Evolutionary conservation across 2,888 invertebrate genomes (phyloP), one percentile per base, ranked within the genome.

Genomic region (Ypsolopha sequella): DNA sequence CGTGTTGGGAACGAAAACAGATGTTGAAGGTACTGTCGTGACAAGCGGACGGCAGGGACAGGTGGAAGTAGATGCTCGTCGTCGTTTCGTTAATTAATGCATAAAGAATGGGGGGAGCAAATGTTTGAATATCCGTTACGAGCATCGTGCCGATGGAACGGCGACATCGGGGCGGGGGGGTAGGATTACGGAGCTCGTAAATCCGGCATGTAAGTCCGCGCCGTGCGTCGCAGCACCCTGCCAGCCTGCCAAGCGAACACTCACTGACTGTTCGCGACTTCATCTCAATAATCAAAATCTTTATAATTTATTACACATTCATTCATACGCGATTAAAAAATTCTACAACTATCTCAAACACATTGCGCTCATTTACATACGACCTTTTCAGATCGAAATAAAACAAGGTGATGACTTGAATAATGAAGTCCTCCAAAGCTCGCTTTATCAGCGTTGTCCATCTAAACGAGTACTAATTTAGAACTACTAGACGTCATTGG

Each of bases 381-480:
- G 24, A 24, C 53, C 53, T 52, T 52, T 50, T 51, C 50, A 38
- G 54, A 52, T 38, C 38, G 38, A 24, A 24, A 24, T 24, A 14
- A 43, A 24, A 33, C 45, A 45, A 45, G 36, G 47, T 35, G 35
- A 14, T 47, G 35, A 13, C 36, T 24, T 13, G 24, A 47, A 47
- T 36, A 47, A 47, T 47, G 11, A 47, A 24, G 43, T 43, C 53
- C 43, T 50, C 51, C 41, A 52, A 45, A 56, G 53, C 44, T 47
- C 53, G 54, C 51, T 60, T 63, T 66, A 65, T 66, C 64, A 54
- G 35, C 54, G 52, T 58, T 52, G 52, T 61, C 59, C 57, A 71
- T 72, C 68, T 69, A 66, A 60, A 60, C 57, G 66, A 69, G 63
- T 55, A 68, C 66, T 65, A 68, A 70, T 72, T 73, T 73, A 68